Percentiles rank a stretch among this genome's conserved stretches.
Conservation (phyloP, 2,888 invertebrate species). For the Mystacides longicornis region DNA sequence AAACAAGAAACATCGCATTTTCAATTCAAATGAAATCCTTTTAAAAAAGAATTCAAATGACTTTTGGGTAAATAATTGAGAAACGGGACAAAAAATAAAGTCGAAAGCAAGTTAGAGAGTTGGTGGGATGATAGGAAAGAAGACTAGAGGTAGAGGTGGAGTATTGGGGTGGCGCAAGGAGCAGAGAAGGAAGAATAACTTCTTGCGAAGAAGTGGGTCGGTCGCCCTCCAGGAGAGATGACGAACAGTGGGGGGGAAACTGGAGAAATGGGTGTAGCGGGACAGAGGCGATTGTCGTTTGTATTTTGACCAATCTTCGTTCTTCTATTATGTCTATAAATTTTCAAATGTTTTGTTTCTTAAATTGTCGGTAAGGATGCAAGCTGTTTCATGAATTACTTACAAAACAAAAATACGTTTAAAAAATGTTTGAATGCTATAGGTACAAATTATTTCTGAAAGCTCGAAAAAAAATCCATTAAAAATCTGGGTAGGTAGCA, state of each 20-base stretch:
- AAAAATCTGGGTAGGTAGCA: too few relatives aligned
- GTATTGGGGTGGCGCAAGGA: neutral
- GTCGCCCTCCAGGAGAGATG: slow-evolving; percentile 5
- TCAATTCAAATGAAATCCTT: too few relatives aligned
- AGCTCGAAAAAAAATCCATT: too few relatives aligned
- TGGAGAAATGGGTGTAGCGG: slow-evolving; percentile 6
- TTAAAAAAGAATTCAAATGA: too few relatives aligned
- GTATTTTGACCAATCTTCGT: neutral
- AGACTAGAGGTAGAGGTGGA: neutral
- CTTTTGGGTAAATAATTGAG: too few relatives aligned
- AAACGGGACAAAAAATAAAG: slow-evolving; percentile 13
- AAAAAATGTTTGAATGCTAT: too few relatives aligned
- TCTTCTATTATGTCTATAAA: slow-evolving; percentile 1
- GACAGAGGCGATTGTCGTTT: neutral
- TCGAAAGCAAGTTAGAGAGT: slow-evolving; percentile 5
- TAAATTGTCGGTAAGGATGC: too few relatives aligned
- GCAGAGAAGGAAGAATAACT: neutral
- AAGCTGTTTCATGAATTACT: too few relatives aligned
- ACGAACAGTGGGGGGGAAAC: slow-evolving; percentile 8
- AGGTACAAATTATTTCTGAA: too few relatives aligned
- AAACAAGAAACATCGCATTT: too few relatives aligned
- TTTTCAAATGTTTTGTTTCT: too few relatives aligned
- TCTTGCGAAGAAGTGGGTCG: neutral
- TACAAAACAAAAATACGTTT: too few relatives aligned
- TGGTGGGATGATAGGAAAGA: neutral